Percentiles rank a stretch among this genome's conserved stretches.
Evolutionary conservation across 1,140 invertebrate genomes (phyloP).

Genomic region (Pseudomyrmex concolor): DNA sequence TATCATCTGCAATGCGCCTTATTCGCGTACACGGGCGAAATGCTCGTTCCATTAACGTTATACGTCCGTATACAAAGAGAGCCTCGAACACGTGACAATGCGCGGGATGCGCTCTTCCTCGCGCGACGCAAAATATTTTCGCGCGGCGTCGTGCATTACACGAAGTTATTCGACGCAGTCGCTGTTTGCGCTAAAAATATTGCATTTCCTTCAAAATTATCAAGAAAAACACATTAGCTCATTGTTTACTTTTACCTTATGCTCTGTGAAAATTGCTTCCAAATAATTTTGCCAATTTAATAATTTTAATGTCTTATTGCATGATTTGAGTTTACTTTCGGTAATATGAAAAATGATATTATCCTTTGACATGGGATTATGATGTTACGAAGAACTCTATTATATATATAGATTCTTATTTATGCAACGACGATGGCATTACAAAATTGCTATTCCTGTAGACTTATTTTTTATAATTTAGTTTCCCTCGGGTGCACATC

Average conservation of each 20-base stretch:
- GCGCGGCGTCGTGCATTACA: background rate
- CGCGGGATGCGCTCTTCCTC: slow-evolving; percentile 10
- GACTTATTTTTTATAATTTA: slow-evolving; percentile 30
- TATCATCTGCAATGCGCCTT: slow-evolving; percentile 45
- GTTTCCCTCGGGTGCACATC: background rate
- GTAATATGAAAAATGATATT: background rate
- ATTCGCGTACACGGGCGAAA: slow-evolving; percentile 27
- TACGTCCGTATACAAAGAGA: slow-evolving; percentile 18
- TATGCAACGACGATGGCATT: background rate
- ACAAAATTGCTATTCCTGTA: background rate
- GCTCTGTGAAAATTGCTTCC: background rate
- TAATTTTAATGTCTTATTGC: too few relatives aligned
- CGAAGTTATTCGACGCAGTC: background rate
- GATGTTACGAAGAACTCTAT: too few relatives aligned
- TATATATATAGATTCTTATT: background rate
- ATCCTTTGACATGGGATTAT: too few relatives aligned
- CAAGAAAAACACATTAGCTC: slow-evolving; percentile 35
- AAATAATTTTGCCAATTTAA: background rate
- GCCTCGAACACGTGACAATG: slow-evolving; percentile 35
- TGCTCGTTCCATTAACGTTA: slow-evolving; percentile 59
- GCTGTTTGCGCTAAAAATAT: slow-evolving; percentile 9
- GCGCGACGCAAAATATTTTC: slow-evolving; percentile 45
- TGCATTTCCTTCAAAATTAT: slow-evolving; percentile 10
- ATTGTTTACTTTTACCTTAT: background rate
- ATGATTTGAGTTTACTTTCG: background rate